Base-by-base conservation (phyloP, 2,888 invertebrate species). In the Salpingus planirostris region DNA sequence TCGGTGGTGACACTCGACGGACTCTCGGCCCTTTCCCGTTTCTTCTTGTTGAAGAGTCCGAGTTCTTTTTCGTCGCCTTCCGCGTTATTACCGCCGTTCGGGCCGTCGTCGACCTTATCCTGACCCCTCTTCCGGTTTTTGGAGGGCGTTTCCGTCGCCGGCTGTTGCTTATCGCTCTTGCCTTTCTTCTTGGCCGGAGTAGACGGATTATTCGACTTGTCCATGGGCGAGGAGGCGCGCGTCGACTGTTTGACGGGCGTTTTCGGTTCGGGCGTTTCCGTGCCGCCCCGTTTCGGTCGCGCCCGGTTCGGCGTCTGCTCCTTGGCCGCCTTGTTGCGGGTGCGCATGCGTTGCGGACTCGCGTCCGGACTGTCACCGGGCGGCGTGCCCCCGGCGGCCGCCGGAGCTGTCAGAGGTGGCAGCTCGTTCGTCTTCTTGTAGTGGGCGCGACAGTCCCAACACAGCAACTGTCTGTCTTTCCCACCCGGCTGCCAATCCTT, bases 291-390 rank as follows among this genome's bases (percentile, higher is more conserved):
- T 63, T 77, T 74, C 24, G 76, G 74, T 52, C 76, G 65, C 18
- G 65, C 58, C 6, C 52, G 41, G 33, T 55, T 60, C n/a, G 46
- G 13, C 1, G 44, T 74, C 62, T 78, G 76, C 67, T 88, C 81
- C 68, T 87, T 85, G 30, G 81, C 77, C 52, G 73, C 74, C 62
- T 83, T 81, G 65, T 88, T 86, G 52, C 90, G 72, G 41, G 90
- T 90, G 60, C 89, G 77, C 83, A 89, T 88, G 64, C 89, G 78
- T 60, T 85, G 87, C 30, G 89, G 89, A 59, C 84, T 84, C 57
- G 81, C 80, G 60, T 87, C 88, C 52, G 78, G 79, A 52, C 76
- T 80, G 31, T 78, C 77, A 41, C 49, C 41, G 3, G 49, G 49
- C 27, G 44, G 44, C 22, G 44, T 47, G 24, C 45, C 51, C 5